These are phyloP conservation scores for Gobiocypris rarus DNA, from an alignment of 2,113 vertebrate species.

Conservation along the genomic window DNA sequence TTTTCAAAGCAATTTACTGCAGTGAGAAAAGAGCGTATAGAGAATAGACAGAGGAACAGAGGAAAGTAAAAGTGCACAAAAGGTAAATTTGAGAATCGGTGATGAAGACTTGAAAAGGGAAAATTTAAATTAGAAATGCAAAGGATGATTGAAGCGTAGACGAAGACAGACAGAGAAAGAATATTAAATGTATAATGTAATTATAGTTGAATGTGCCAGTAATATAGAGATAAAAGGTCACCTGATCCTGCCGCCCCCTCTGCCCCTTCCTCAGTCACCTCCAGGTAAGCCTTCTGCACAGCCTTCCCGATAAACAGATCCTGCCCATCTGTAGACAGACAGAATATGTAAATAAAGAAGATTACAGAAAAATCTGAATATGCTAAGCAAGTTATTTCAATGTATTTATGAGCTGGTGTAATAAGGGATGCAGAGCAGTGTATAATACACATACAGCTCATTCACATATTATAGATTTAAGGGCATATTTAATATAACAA, in stretches of 20 bases:
- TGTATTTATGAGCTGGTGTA: not conserved
- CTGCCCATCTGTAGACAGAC: slow-evolving; percentile 79
- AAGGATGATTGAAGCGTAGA: not conserved
- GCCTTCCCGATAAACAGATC: slow-evolving; percentile 90
- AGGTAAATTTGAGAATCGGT: not conserved
- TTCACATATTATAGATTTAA: not conserved
- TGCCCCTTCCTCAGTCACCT: slow-evolving; percentile 96
- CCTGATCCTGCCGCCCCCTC: slow-evolving; percentile 96
- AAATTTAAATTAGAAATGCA: not conserved
- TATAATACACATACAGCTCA: not conserved
- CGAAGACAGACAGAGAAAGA: not conserved
- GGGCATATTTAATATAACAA: not conserved
- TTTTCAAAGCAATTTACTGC: not conserved
- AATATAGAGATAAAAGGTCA: slow-evolving; percentile 60
- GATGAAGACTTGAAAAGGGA: not conserved
- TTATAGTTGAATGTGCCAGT: not conserved
- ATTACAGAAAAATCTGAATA: not conserved
- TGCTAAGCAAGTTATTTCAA: not conserved
- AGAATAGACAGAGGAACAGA: not conserved
- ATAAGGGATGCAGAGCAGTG: slow-evolving; percentile 1
- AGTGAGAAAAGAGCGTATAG: not conserved
- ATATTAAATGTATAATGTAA: slow-evolving; percentile 14
- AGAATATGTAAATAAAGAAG: not conserved
- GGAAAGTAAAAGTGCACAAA: not conserved
- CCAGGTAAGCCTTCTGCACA: slow-evolving; percentile 92